Conservation (phyloP, 2,797 vertebrate genomes). For the Oreortyx pictus region DNA sequence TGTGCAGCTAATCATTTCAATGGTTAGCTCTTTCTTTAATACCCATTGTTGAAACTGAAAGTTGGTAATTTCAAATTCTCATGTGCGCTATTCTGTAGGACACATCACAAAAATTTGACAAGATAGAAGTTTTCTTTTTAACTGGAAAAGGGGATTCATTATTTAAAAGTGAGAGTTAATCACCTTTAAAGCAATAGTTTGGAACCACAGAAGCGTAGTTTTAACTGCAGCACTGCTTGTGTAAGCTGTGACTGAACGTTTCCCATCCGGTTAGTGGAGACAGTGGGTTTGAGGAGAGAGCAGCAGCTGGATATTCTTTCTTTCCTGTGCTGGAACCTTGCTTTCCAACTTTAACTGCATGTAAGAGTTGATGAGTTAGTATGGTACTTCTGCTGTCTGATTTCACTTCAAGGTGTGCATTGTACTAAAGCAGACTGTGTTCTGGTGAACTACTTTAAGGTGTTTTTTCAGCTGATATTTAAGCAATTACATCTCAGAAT, state of each 20-base stretch:
- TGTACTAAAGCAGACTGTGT: background rate
- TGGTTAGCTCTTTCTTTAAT: conserved; percentile 67
- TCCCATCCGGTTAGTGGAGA: conserved; percentile 19
- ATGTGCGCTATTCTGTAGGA: background rate
- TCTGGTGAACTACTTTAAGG: background rate
- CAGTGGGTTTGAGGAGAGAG: conserved; percentile 75
- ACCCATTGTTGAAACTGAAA: conserved; percentile 72
- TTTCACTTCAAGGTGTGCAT: background rate
- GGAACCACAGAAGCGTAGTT: background rate
- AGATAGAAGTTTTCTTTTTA: background rate
- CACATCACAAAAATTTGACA: background rate
- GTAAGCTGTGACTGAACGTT: conserved; percentile 4
- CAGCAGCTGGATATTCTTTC: conserved; percentile 24
- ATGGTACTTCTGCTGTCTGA: background rate
- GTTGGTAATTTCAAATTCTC: background rate
- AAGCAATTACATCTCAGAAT: background rate
- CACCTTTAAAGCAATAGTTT: background rate
- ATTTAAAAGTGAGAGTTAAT: background rate
- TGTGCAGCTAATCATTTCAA: conserved; percentile 29
- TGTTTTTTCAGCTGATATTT: background rate
- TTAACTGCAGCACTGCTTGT: background rate
- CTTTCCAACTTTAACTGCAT: conserved; percentile 54
- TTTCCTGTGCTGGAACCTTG: conserved; percentile 24
- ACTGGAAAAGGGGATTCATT: background rate
- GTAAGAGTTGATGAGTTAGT: conserved; percentile 9